These are phyloP conservation scores for Drepana arcuata DNA, from an alignment of 1,140 invertebrate species.

Conservation along the genomic window DNA sequence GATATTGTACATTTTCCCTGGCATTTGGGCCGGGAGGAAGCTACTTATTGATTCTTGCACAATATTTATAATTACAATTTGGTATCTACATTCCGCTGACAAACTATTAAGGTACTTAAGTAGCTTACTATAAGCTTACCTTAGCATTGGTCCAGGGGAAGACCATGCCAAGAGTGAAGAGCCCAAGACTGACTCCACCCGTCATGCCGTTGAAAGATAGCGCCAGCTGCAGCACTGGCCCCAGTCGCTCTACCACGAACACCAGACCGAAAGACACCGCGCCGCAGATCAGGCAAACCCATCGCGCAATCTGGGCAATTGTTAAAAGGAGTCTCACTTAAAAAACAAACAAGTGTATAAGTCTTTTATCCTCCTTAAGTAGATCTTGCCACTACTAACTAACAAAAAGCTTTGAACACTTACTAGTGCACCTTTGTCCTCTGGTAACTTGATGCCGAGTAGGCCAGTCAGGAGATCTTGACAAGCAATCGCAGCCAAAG, in stretches of 20 bases:
- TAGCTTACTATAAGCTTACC: no score
- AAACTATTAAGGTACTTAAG: no score
- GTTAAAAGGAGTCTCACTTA: no score
- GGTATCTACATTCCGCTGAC: no score
- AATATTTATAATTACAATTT: no score
- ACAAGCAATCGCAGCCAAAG: slow-evolving; percentile 90
- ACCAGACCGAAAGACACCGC: slow-evolving; percentile 74
- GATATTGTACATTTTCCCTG: no score
- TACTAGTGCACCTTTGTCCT: slow-evolving; percentile 77
- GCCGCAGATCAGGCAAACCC: slow-evolving; percentile 61
- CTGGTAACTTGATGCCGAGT: slow-evolving; percentile 78
- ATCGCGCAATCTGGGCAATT: slow-evolving; percentile 66
- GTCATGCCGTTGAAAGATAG: slow-evolving; percentile 92
- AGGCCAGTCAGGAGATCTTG: slow-evolving; percentile 87
- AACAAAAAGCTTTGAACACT: slow-evolving; percentile 18
- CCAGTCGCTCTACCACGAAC: slow-evolving; percentile 85
- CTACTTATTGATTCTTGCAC: no score
- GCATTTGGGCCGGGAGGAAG: no score
- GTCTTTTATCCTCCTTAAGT: no score
- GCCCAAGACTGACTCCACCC: slow-evolving; percentile 87
- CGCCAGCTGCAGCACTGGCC: slow-evolving; percentile 87
- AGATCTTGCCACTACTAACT: no score
- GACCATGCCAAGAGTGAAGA: slow-evolving; percentile 91
- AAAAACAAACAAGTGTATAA: no score
- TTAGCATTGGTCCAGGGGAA: slow-evolving; percentile 89